phyloP scores from a whole-genome alignment of 2,888 invertebrate species.

The Drosophila paranaensis region DNA sequence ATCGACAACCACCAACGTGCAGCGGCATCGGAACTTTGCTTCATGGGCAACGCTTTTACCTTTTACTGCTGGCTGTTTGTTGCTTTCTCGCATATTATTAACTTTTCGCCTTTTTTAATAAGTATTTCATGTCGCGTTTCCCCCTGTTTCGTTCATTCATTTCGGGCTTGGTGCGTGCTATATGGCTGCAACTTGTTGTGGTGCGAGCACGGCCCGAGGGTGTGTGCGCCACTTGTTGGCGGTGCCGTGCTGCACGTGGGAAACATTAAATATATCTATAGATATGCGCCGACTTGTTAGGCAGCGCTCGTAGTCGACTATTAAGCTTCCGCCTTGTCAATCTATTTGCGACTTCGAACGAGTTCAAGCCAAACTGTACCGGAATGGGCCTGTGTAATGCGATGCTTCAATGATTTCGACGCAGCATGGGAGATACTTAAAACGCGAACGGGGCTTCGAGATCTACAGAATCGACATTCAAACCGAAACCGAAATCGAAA shows the following conservation, averaged over 20 bases:
- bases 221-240: constrained; percentile 75
- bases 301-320: constrained; percentile 21
- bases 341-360: constrained; percentile 39
- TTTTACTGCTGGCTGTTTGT: constrained; percentile 32
- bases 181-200: constrained; percentile 50
- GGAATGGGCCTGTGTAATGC: constrained; percentile 53
- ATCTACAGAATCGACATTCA: constrained; percentile 35
- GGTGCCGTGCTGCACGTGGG: constrained; percentile 59
- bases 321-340: constrained; percentile 60
- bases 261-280: constrained; percentile 24
- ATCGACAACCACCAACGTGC: constrained; percentile 45
- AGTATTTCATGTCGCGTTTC: constrained; percentile 58
- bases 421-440: constrained; percentile 39
- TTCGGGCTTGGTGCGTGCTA: constrained; percentile 68
- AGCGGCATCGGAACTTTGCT: constrained; percentile 61
- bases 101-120: constrained; percentile 60
- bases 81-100: constrained; percentile 71
- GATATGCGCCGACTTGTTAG: constrained; percentile 23
- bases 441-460: constrained; percentile 25
- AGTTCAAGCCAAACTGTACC: constrained; percentile 42
- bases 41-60: constrained; percentile 51
- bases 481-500: constrained; percentile 5
- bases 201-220: constrained; percentile 44
- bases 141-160: constrained; percentile 34
- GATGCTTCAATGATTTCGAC: constrained; percentile 69